These are phyloP conservation scores for Hydrolagus colliei DNA, from an alignment of 2,797 vertebrate species.

Conservation along the genomic window DNA sequence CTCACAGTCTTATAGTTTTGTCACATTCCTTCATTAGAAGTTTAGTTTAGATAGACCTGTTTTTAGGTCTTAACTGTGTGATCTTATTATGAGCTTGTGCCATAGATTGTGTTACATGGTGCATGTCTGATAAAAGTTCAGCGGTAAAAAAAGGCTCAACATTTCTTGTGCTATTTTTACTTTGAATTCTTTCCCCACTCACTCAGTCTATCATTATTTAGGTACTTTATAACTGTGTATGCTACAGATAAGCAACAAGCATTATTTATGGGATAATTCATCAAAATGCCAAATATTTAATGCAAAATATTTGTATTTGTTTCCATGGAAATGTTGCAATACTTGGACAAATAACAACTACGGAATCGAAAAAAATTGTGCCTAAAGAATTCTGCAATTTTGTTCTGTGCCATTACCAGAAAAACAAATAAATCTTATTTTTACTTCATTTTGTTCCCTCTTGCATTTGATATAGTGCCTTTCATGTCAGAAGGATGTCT, in stretches of 20 bases:
- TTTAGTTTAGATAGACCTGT: not conserved
- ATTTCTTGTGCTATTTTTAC: not conserved
- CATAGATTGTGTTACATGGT: not conserved
- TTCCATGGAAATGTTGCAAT: slow-evolving; percentile 28
- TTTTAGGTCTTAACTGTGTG: not conserved
- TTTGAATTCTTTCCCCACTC: not conserved
- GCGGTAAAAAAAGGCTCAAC: not conserved
- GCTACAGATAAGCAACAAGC: not conserved
- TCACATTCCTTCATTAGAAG: not conserved
- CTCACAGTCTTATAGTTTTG: no score
- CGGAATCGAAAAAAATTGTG: not conserved
- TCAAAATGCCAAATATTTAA: not conserved
- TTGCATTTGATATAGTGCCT: no score
- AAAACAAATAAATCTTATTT: no score
- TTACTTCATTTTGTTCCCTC: no score
- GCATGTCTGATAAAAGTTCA: not conserved
- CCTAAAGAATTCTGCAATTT: not conserved
- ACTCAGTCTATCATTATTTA: not conserved
- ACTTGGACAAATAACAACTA: not conserved
- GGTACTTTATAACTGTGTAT: not conserved
- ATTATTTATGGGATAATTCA: slow-evolving; percentile 26
- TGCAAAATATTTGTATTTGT: slow-evolving; percentile 23
- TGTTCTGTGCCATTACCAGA: not conserved
- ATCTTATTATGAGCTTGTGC: not conserved
- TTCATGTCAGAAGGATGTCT: no score